A percentile compares a stretch with the other conserved stretches of the same genome.
Conservation (phyloP, 2,888 invertebrate species). For the Ametastegia equiseti region DNA sequence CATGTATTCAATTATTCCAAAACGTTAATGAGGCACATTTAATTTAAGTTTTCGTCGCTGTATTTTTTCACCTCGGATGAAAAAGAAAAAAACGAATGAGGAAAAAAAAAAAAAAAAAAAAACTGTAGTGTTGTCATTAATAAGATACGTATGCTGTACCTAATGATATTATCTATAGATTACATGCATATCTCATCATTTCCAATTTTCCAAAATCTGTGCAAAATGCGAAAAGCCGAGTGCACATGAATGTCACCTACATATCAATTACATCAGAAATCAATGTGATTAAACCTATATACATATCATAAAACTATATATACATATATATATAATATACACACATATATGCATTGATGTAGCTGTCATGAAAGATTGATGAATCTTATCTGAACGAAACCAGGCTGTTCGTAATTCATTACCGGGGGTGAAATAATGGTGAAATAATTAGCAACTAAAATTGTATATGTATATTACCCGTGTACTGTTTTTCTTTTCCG, state of each 20-base stretch:
- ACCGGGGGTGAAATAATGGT: background rate
- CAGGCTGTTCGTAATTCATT: constrained; percentile 9
- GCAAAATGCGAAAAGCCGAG: background rate
- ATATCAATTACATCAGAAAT: constrained; percentile 68
- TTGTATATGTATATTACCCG: constrained; percentile 14
- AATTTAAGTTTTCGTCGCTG: constrained; percentile 16
- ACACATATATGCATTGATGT: constrained; percentile 34
- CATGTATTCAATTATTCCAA: background rate
- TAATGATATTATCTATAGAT: background rate
- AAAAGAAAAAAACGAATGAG: background rate
- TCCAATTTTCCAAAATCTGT: constrained; percentile 10
- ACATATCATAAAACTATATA: constrained; percentile 65
- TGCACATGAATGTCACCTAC: constrained; percentile 61
- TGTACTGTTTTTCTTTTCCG: background rate
- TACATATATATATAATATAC: constrained; percentile 51
- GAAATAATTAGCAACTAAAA: constrained; percentile 4
- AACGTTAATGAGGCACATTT: constrained; percentile 22
- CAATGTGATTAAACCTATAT: constrained; percentile 61
- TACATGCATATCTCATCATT: constrained; percentile 17
- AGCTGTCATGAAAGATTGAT: constrained; percentile 26
- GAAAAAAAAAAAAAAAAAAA: background rate
- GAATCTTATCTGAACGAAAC: background rate
- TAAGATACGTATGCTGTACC: constrained; percentile 5
- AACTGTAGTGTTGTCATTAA: background rate
- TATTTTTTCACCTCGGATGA: constrained; percentile 25